Base-by-base conservation (phyloP, 1,140 invertebrate species). In the Cepaea nemoralis region DNA sequence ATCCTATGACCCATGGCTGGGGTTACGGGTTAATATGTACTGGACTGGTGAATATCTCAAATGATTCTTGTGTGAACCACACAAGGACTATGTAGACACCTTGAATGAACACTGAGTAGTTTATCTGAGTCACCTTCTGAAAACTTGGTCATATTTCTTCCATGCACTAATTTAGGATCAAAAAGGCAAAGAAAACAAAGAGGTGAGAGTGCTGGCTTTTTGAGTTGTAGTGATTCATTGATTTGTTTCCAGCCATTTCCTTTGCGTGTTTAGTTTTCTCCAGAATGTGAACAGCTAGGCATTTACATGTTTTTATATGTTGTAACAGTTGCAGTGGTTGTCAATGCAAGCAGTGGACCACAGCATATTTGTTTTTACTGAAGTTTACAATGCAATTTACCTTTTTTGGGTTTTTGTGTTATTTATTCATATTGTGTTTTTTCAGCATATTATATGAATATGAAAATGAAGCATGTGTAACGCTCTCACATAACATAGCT, bases 101-200 rank as follows among this genome's bases (percentile, higher is more conserved):
- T n/a, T n/a, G n/a, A n/a, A n/a, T n/a, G n/a, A n/a, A n/a, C n/a
- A n/a, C n/a, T n/a, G n/a, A n/a, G 8, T 55, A 55, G 50, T 10
- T 55, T 63, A 19, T 31, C 16, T 63, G 27, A 63, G 3, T 27
- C 59, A 31, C 16, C 59, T 63, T 63, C n/a, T 63, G 1, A 63
- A 63, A 63, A 2, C n/a, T 63, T 63, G 59, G 59, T 63, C 2
- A 63, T 63, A 3, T 70, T 42, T 70, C 39, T 70, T 70, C 40
- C 69, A 70, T 70, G 69, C 35, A 48, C 42, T 42, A 45, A 55
- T 77, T 31, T 77, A 77, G 75, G 59, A 77, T 55, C 37, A 33
- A 77, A 45, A 77, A 77, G 39, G 75, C 45, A 50, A 77, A 77
- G 59, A 77, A 77, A 63, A 31, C 48, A 12, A 77, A 77, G 55